Evolutionary conservation across 2,797 vertebrate genomes (phyloP).

Genomic region (Remorina albescens): DNA sequence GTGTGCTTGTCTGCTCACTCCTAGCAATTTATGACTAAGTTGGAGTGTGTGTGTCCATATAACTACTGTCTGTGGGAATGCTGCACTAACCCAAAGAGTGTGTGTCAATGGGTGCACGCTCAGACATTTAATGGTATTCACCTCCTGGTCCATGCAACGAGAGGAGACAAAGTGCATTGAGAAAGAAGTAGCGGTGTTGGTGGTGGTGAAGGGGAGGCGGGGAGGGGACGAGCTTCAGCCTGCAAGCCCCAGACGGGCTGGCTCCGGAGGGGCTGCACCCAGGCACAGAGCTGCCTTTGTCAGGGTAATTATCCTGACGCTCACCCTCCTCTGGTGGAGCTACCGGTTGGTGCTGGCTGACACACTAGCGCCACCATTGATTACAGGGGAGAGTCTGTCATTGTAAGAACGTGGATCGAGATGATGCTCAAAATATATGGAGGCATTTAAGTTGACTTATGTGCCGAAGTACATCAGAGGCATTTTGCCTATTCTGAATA

Average conservation of each 20-base stretch:
- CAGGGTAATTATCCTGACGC: conserved; percentile 95
- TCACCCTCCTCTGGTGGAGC: conserved; percentile 87
- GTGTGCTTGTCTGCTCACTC: background rate
- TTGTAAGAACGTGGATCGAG: conserved; percentile 34
- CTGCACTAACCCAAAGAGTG: conserved; percentile 4
- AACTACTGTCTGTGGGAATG: conserved; percentile 18
- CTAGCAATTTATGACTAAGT: conserved; percentile 28
- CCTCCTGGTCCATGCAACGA: conserved; percentile 37
- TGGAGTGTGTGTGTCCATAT: conserved; percentile 5
- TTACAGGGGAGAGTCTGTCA: conserved; percentile 52
- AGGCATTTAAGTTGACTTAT: background rate
- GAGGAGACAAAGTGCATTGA: conserved; percentile 93
- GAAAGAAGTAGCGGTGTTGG: conserved; percentile 71
- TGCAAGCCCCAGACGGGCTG: conserved; percentile 97
- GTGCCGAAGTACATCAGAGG: background rate
- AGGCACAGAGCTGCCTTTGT: conserved; percentile 99
- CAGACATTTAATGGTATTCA: conserved; percentile 35
- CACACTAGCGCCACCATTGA: conserved; percentile 77
- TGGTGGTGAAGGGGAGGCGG: conserved; percentile 58
- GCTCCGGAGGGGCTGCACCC: conserved; percentile 94
- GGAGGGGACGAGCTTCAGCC: conserved; percentile 92
- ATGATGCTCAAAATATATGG: conserved; percentile 18
- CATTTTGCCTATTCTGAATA: background rate
- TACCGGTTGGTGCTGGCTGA: conserved; percentile 69
- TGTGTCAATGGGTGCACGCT: conserved; percentile 21